Evolutionary conservation across 2,113 vertebrate species (phyloP).

Genomic region (Pelodiscus sinensis): DNA sequence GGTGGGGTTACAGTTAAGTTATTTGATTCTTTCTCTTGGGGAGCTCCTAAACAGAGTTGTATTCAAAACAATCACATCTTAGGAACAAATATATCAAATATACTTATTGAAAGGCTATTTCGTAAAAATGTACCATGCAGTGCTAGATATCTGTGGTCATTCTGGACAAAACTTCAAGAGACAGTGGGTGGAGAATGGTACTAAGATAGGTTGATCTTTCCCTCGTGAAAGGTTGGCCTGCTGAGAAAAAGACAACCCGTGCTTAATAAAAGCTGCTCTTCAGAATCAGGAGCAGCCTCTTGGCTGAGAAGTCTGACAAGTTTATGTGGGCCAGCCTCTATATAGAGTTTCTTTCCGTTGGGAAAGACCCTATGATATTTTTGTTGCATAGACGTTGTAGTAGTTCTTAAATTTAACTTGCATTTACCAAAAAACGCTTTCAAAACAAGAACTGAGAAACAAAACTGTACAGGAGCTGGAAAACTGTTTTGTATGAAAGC

Average conservation of each 20-base stretch:
- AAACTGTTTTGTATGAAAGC: not conserved
- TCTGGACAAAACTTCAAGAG: not conserved
- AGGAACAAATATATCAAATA: not conserved
- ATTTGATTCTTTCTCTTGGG: not conserved
- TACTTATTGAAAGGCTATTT: not conserved
- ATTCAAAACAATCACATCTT: not conserved
- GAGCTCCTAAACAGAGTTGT: rapidly evolving
- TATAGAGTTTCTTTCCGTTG: not conserved
- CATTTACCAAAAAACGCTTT: not conserved
- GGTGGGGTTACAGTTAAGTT: not conserved
- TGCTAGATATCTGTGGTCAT: not conserved
- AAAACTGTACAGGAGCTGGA: not conserved
- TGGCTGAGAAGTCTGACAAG: not conserved
- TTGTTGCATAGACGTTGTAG: not conserved
- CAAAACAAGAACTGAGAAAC: not conserved
- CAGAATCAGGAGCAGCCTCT: not conserved
- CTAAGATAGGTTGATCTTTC: rapidly evolving
- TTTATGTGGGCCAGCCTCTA: not conserved
- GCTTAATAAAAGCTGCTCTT: slow-evolving; percentile 2
- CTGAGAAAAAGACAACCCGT: not conserved
- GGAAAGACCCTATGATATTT: not conserved
- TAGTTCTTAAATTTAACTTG: not conserved
- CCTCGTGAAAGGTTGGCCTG: not conserved
- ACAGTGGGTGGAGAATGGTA: not conserved
- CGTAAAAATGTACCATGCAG: not conserved